A percentile compares a stretch with the other conserved stretches of the same genome.
Conservation (phyloP, 2,797 vertebrate genomes). For the Hirundo rustica region DNA sequence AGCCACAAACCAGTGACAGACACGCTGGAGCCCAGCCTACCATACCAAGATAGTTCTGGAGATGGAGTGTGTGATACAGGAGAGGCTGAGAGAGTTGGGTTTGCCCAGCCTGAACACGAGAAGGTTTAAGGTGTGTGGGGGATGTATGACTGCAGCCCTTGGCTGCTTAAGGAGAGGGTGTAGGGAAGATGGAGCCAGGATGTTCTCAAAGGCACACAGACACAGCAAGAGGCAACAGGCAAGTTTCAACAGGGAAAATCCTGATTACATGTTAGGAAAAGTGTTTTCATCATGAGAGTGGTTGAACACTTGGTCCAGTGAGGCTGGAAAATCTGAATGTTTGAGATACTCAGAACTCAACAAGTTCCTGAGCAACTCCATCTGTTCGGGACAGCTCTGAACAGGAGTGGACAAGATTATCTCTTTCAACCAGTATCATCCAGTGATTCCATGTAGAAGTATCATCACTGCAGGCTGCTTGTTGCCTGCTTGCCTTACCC, state of each 20-base stretch:
- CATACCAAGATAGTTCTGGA: background rate
- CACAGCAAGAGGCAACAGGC: background rate
- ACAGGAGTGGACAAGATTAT: background rate
- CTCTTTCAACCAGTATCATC: background rate
- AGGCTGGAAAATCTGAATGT: background rate
- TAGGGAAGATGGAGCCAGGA: background rate
- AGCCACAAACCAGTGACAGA: background rate
- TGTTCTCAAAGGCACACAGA: background rate
- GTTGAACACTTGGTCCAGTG: background rate
- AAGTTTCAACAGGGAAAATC: conserved; percentile 38
- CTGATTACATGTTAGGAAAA: background rate
- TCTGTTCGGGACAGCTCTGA: background rate
- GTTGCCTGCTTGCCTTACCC: background rate
- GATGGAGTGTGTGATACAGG: background rate
- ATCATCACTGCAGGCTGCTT: background rate
- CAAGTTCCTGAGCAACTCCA: background rate
- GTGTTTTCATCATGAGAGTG: background rate
- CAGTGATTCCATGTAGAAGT: background rate
- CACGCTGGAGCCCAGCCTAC: background rate
- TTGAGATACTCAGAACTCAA: background rate
- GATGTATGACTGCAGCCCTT: background rate
- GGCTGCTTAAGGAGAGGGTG: background rate
- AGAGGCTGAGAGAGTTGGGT: background rate
- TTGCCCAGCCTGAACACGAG: background rate
- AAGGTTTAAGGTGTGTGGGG: background rate